phyloP scores from a whole-genome alignment of 2,113 vertebrate species.

The Gobius niger region DNA sequence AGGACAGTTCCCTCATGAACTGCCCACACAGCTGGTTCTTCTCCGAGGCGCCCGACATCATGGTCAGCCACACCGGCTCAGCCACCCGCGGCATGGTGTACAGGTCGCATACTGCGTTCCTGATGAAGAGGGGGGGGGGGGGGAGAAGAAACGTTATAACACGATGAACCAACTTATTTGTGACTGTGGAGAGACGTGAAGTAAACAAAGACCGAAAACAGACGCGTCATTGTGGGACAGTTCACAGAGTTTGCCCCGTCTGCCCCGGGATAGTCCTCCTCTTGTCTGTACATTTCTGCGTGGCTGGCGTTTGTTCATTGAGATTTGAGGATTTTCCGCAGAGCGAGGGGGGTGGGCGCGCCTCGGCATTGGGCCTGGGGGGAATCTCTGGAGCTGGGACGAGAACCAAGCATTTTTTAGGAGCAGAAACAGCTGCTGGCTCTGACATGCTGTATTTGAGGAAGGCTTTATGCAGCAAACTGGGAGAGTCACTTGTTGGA shows the following conservation, averaged over 20 bases:
- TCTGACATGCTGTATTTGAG: constrained; percentile 2
- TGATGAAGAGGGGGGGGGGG: constrained; percentile 73
- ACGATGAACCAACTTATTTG: not conserved
- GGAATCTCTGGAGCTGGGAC: constrained; percentile 62
- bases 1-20: constrained; percentile 95
- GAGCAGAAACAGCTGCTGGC: constrained; percentile 12
- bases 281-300: constrained; percentile 24
- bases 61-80: constrained; percentile 96
- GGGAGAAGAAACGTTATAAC: constrained; percentile 42
- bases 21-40: constrained; percentile 96
- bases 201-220: constrained; percentile 42
- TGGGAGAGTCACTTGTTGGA: not conserved
- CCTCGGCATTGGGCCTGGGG: constrained; percentile 57
- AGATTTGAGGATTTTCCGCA: constrained; percentile 63
- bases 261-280: constrained; percentile 43
- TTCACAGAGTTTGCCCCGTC: constrained; percentile 64
- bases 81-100: constrained; percentile 97
- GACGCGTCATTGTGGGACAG: constrained; percentile 64
- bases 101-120: constrained; percentile 94
- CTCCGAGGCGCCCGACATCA: constrained; percentile 93
- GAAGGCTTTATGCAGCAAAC: not conserved
- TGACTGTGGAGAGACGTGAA: constrained; percentile 23
- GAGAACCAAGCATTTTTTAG: constrained; percentile 32
- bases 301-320: constrained; percentile 52
- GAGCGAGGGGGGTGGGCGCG: constrained; percentile 49